Evolutionary conservation across 1,140 invertebrate species (phyloP), one percentile per base, ranked within the genome.

Genomic region (Carcinoscorpius rotundicauda): DNA sequence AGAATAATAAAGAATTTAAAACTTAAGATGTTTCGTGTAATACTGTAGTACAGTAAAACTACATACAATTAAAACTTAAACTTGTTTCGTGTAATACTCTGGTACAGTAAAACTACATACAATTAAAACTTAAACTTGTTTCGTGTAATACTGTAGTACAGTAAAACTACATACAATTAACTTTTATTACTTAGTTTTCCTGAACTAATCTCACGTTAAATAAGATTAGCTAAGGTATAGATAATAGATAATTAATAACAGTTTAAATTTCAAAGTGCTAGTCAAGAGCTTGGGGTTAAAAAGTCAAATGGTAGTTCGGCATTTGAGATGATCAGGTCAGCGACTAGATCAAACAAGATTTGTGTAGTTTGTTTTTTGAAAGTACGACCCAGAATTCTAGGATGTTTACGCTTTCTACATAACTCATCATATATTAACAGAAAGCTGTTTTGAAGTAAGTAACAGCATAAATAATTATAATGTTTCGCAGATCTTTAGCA

Each of bases 401-500:
- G 10, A 10, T 51, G 0, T 52, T 49, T 49, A 57, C 8, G 53
- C 9, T 49, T 58, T 3, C 8, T 49, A 51, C 49, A n/a, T 49
- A 6, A 52, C n/a, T 51, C 48, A 58, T 63, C 62, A 53, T 55
- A 4, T 48, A 29, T 50, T n/a, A 55, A 48, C 29, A 10, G 29
- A n/a, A 55, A 49, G n/a, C 49, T 60, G 6, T 56, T 58, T 29
- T 29, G 29, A 29, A 29, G 29, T 29, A 29, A 1, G 29, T 29
- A 29, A 29, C 29, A 29, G 29, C 29, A 29, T 29, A 29, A 29
- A 29, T 29, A 29, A 29, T 1, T 29, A 29, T 29, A 29, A 29
- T 29, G 0, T 29, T 6, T 63, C 57, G 5, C 53, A 68, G 68
- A 51, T 70, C 9, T 70, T 70, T 51, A 65, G 63, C 49, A 50